These are phyloP conservation scores for Zosterops lateralis DNA, from an alignment of 2,113 vertebrate species.

Conservation along the genomic window DNA sequence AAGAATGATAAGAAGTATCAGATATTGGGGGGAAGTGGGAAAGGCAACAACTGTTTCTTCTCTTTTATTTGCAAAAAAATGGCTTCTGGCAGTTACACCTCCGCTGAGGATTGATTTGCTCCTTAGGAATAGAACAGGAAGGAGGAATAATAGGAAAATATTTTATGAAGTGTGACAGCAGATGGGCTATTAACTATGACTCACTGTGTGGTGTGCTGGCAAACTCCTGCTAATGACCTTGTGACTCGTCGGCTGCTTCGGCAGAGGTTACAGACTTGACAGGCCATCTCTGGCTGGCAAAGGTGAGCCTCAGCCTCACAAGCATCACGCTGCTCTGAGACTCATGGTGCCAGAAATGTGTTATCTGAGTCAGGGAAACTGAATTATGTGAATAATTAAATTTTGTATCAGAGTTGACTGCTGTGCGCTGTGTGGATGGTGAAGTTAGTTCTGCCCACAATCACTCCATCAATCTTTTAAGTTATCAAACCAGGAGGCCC, in stretches of 20 bases:
- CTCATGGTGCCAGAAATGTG: not conserved
- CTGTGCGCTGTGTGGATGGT: not conserved
- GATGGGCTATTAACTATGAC: conserved; percentile 36
- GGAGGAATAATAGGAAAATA: conserved; percentile 32
- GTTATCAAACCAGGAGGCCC: not conserved
- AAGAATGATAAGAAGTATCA: conserved; percentile 15
- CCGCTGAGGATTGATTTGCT: not conserved
- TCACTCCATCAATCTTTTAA: not conserved
- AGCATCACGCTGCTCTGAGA: conserved; percentile 29
- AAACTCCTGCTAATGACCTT: conserved; percentile 39
- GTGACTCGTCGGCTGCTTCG: not conserved
- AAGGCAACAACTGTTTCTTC: not conserved
- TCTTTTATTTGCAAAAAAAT: conserved; percentile 19
- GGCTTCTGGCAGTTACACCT: not conserved
- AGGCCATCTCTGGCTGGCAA: not conserved
- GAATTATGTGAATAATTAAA: conserved; percentile 24
- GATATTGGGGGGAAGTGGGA: not conserved
- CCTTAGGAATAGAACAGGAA: not conserved
- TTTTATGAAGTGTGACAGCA: conserved; percentile 43
- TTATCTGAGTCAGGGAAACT: conserved; percentile 9
- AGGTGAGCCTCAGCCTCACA: not conserved
- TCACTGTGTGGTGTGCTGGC: not conserved
- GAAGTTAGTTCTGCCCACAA: not conserved
- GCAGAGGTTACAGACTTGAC: conserved; percentile 24
- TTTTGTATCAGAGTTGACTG: not conserved